Evolutionary conservation across 37 sponge, comb jelly and placozoan genomes (phyloP), one percentile per base, ranked within the genome.

Genomic region (Theonella swinhoei): DNA sequence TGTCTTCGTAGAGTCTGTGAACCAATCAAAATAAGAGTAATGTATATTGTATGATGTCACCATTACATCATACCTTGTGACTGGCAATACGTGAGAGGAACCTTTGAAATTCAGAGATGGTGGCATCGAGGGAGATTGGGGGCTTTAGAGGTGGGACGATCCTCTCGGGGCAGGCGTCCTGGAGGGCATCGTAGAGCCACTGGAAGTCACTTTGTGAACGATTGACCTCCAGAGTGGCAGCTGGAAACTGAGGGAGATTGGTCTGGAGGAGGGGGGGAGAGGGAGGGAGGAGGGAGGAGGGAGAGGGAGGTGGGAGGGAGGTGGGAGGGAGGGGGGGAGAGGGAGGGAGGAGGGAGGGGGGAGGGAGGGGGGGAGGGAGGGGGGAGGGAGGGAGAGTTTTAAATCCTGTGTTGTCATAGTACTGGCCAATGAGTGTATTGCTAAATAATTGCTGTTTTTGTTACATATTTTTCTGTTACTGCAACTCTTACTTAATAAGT

Each of bases 151-250:
- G 95, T 0, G 95, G 92, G 39, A 95, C 77, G 3, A 88, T 79
- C 30, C 92, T 81, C 76, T 95, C 95, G 33, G 95, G 95, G 64
- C 89, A 95, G 60, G 75, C 78, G 30, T 83, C 89, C 79, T 85
- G 93, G 37, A 95, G 78, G 39, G 82, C 89, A 26, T 85, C 84
- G 80, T 88, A 79, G 19, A 95, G 77, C 95, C 95, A 95, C 64
- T 91, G 89, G 87, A 95, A 91, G 76, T 95, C 95, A 11, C 92
- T 89, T 39, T 91, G 92, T 35, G 89, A 87, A 25, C 95, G 70
- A 59, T 88, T 80, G 9, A 95, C 95, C 73, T 94, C 94, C 17
- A 83, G 14, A 0, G 69, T 61, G 34, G 67, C 35, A 9, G 35
- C 36, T 33, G 38, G 26, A 64, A 91, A 87, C n/a, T 72, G 70